A percentile compares a stretch with the other conserved stretches of the same genome.
Conservation (phyloP, 1,140 invertebrate species). For the Elysia chlorotica region DNA sequence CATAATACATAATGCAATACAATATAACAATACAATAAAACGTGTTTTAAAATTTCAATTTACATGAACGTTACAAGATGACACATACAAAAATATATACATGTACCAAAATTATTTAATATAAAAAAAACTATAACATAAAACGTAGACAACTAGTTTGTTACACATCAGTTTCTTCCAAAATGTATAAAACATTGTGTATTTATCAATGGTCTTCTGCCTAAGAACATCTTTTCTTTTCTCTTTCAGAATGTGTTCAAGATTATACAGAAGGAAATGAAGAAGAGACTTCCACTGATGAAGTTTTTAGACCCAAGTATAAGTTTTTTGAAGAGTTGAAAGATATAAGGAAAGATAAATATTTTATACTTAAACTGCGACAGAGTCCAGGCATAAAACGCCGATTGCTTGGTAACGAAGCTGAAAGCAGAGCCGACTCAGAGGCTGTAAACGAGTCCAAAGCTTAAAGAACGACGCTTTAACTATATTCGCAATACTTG, state of each 20-base stretch:
- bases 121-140: background rate
- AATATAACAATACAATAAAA: background rate
- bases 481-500: no score
- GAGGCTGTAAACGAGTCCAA: constrained; percentile 24
- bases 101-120: background rate
- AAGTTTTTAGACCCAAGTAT: constrained; percentile 43
- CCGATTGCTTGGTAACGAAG: constrained; percentile 9
- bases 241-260: background rate
- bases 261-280: constrained; percentile 26
- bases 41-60: background rate
- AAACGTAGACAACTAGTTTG: background rate
- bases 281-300: constrained; percentile 20
- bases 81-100: background rate
- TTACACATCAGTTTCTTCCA: no score
- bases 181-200: no score
- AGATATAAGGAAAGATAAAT: constrained; percentile 39
- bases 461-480: no score
- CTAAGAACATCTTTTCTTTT: background rate
- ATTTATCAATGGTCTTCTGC: background rate
- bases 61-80: background rate
- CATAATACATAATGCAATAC: background rate
- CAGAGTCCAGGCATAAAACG: constrained; percentile 37
- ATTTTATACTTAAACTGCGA: constrained; percentile 40
- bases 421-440: constrained; percentile 16
- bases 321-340: constrained; percentile 46